Evolutionary conservation across 2,888 invertebrate genomes (phyloP).

Genomic region (Agrochola litura): DNA sequence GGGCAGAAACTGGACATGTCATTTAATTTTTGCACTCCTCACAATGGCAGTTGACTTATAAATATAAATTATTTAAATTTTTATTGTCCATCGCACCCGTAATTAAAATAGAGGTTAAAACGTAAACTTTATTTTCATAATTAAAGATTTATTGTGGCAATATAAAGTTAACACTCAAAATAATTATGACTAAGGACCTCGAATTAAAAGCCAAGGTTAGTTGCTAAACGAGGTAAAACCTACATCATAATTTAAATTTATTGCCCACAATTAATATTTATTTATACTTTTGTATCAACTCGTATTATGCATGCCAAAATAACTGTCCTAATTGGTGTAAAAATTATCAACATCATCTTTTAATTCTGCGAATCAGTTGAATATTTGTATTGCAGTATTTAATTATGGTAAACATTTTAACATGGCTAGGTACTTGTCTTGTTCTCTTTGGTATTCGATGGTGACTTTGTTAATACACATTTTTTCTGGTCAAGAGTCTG

Average conservation of each 20-base stretch:
- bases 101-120: constrained; percentile 52
- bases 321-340: constrained; percentile 14
- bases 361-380: constrained; percentile 4
- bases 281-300: constrained; percentile 40
- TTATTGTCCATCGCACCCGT: constrained; percentile 29
- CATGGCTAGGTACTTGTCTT: not conserved
- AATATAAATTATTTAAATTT: constrained; percentile 19
- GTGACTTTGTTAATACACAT: not conserved
- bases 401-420: not conserved
- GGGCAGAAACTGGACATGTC: no score
- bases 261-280: constrained; percentile 41
- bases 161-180: constrained; percentile 56
- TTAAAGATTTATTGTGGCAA: constrained; percentile 51
- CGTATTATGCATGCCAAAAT: constrained; percentile 14
- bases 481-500: no score
- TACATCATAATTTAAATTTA: constrained; percentile 54
- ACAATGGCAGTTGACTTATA: constrained; percentile 14
- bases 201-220: constrained; percentile 58
- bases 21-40: constrained; percentile 6
- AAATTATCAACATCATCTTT: not conserved
- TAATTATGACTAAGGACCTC: constrained; percentile 61
- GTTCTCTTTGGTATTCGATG: not conserved
- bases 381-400: not conserved
- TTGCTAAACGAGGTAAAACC: constrained; percentile 31
- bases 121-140: constrained; percentile 39